Conservation (phyloP, 2,797 vertebrate species). For the Meriones psammophilus region DNA sequence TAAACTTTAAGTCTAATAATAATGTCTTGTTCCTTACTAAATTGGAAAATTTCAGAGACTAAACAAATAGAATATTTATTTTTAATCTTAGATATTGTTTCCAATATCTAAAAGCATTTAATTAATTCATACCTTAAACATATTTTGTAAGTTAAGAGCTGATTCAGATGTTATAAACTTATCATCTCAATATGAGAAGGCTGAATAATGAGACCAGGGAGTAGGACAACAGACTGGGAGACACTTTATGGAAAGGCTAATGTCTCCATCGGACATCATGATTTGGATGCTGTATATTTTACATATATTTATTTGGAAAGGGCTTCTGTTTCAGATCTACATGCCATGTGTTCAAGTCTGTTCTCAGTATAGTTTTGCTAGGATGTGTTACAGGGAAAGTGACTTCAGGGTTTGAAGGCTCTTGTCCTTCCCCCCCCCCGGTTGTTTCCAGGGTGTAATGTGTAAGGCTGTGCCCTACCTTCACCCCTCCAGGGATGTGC, state of each 20-base stretch:
- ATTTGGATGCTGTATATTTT: background rate
- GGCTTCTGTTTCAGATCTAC: background rate
- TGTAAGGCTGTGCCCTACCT: background rate
- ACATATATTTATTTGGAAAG: background rate
- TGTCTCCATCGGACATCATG: background rate
- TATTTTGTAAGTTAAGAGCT: background rate
- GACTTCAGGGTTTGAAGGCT: accelerated
- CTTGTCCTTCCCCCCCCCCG: too few species aligned
- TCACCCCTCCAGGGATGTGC: background rate
- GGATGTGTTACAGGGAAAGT: background rate
- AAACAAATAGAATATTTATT: background rate
- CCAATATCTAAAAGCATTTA: background rate
- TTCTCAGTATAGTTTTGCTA: background rate
- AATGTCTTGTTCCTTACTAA: background rate
- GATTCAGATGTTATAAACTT: too few species aligned
- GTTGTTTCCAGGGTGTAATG: background rate
- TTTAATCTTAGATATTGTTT: background rate
- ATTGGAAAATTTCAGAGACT: background rate
- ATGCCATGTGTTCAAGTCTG: too few species aligned
- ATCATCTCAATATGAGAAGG: background rate
- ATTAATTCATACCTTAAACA: background rate
- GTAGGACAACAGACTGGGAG: background rate
- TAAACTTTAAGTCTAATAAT: background rate
- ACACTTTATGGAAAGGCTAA: background rate
- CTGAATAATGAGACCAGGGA: accelerated